A percentile compares a stretch with the other conserved stretches of the same genome.
Conservation (phyloP, 2,113 vertebrate genomes). For the Micronycteris hirsuta region DNA sequence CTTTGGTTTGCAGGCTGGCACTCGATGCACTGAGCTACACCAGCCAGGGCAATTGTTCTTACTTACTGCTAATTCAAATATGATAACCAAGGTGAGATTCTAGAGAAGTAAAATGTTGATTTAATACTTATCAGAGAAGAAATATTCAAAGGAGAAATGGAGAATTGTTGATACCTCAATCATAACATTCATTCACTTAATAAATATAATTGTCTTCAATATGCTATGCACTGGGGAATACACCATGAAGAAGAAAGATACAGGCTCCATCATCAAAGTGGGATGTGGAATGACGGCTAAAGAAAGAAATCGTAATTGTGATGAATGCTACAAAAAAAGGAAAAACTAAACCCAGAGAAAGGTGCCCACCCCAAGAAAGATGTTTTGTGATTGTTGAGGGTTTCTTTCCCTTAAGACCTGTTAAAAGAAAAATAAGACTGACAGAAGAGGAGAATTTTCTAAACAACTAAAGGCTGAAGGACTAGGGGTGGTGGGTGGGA, state of each 20-base stretch:
- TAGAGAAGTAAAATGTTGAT: not conserved
- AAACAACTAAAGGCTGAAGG: not conserved
- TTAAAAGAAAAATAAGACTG: not conserved
- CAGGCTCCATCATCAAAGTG: not conserved
- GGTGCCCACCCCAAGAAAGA: not conserved
- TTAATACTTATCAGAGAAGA: not conserved
- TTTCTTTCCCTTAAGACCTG: not conserved
- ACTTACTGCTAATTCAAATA: not conserved
- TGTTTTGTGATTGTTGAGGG: not conserved
- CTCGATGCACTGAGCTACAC: too few relatives aligned
- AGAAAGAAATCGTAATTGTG: not conserved
- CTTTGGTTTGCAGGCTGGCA: too few relatives aligned
- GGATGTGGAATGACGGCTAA: not conserved
- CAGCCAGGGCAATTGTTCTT: not conserved
- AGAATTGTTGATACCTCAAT: not conserved
- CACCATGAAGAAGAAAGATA: not conserved
- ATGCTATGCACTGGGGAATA: not conserved
- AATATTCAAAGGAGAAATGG: not conserved
- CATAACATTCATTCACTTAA: not conserved
- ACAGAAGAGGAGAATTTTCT: not conserved
- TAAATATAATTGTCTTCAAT: not conserved
- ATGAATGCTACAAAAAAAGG: not conserved
- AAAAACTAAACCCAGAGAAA: not conserved
- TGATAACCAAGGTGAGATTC: not conserved
- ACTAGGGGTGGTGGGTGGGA: not conserved